phyloP scores from a whole-genome alignment of 2,113 vertebrate genomes.

The Catharus fuscescens region DNA sequence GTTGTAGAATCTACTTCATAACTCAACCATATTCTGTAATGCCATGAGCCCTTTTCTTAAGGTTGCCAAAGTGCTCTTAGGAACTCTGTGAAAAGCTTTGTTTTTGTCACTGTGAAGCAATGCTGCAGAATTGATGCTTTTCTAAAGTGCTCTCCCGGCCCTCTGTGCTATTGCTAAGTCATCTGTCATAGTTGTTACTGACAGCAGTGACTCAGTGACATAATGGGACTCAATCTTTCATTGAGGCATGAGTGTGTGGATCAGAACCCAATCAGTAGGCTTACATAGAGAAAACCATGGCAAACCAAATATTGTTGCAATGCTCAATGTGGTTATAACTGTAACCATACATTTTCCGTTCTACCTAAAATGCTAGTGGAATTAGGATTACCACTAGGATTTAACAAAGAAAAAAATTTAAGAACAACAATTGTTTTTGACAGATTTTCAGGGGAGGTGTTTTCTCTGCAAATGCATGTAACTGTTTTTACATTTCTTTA shows the following conservation, averaged over 20 bases:
- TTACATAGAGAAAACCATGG: neutral
- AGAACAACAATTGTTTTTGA: neutral
- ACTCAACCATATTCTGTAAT: neutral
- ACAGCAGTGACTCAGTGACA: slow-evolving; percentile 73
- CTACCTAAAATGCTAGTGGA: neutral
- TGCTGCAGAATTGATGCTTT: neutral
- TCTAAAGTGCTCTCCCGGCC: neutral
- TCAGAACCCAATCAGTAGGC: slow-evolving; percentile 54
- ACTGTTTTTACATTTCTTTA: neutral
- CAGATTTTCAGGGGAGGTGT: neutral
- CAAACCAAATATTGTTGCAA: neutral
- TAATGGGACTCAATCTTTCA: slow-evolving; percentile 56
- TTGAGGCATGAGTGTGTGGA: slow-evolving; percentile 73
- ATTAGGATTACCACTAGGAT: neutral
- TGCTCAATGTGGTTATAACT: neutral
- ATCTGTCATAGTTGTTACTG: slow-evolving; percentile 74
- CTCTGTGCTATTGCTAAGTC: neutral
- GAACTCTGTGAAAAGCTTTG: neutral
- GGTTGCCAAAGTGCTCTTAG: neutral
- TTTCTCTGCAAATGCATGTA: neutral
- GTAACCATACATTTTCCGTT: neutral
- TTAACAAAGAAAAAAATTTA: neutral
- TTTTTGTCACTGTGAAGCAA: neutral
- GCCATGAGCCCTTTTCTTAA: neutral
- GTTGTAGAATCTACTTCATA: neutral